Percentiles rank a stretch among this genome's conserved stretches.
Evolutionary conservation across 2,888 invertebrate species (phyloP).

Genomic region (Buathra laborator): DNA sequence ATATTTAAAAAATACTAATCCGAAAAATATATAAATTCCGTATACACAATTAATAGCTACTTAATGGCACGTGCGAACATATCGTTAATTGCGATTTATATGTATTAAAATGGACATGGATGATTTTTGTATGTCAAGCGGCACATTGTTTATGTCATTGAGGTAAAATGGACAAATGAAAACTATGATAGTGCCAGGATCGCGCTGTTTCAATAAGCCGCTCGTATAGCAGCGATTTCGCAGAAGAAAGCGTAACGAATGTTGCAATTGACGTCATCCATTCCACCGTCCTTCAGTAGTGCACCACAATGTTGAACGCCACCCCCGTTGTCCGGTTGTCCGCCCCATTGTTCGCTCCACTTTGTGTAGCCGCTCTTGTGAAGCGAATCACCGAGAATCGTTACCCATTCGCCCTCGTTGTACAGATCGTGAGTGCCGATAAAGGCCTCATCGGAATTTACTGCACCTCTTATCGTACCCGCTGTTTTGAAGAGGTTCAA

Average conservation of each 20-base stretch:
- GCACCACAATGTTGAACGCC: constrained; percentile 80
- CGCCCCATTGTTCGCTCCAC: constrained; percentile 81
- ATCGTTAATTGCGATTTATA: neutral
- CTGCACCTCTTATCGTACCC: constrained; percentile 75
- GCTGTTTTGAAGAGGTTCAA: constrained; percentile 74
- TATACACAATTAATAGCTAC: neutral
- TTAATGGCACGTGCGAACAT: neutral
- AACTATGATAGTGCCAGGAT: neutral
- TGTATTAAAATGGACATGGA: neutral
- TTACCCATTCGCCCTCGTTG: constrained; percentile 82
- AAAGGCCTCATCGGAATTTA: constrained; percentile 75
- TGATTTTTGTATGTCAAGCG: neutral
- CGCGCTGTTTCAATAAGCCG: constrained; percentile 58
- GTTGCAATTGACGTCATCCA: constrained; percentile 81
- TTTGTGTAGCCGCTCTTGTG: constrained; percentile 81
- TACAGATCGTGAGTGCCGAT: constrained; percentile 81
- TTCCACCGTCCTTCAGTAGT: constrained; percentile 77
- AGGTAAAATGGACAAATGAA: neutral
- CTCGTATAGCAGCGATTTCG: constrained; percentile 73
- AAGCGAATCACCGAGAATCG: constrained; percentile 80
- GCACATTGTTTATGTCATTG: too few relatives aligned
- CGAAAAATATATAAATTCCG: neutral
- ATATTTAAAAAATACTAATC: neutral
- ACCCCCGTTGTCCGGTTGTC: constrained; percentile 81
- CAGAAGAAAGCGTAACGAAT: constrained; percentile 80